Percentiles rank a stretch among this genome's conserved stretches.
Conservation (phyloP, 1,140 invertebrate species). For the Drosophila sechellia region DNA sequence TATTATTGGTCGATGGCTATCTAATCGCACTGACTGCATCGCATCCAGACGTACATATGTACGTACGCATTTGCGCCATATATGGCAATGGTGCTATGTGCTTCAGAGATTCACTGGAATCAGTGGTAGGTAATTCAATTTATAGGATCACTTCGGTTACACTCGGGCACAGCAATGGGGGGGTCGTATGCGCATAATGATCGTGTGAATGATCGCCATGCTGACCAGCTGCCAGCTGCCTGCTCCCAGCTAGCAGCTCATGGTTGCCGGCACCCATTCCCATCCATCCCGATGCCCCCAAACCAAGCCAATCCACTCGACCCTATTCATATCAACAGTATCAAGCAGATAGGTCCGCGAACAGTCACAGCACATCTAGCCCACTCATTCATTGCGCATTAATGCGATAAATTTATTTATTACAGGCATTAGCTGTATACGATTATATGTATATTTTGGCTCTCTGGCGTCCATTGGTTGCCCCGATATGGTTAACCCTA, state of each 20-base stretch:
- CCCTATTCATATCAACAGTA: conserved; percentile 19
- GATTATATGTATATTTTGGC: conserved; percentile 24
- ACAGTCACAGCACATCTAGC: conserved; percentile 1
- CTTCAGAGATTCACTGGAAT: conserved; percentile 27
- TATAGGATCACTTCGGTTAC: conserved; percentile 29
- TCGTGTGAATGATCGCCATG: conserved; percentile 38
- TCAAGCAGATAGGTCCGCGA: conserved; percentile 34
- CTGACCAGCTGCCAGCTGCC: background rate
- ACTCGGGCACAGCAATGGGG: background rate
- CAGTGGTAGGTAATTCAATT: conserved; percentile 42
- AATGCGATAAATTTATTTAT: conserved; percentile 72
- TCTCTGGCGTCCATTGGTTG: background rate
- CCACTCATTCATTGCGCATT: conserved; percentile 63
- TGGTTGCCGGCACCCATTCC: background rate
- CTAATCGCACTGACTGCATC: conserved; percentile 25
- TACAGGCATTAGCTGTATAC: conserved; percentile 50
- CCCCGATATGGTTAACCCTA: background rate
- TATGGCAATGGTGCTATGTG: background rate
- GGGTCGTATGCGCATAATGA: conserved; percentile 26
- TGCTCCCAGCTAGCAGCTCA: background rate
- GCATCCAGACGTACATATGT: background rate
- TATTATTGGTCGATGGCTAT: conserved; percentile 18
- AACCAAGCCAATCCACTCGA: background rate
- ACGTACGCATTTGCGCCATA: background rate
- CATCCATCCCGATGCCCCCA: background rate